Evolutionary conservation across 2,113 vertebrate genomes (phyloP).

Genomic region (Hiodon alosoides): DNA sequence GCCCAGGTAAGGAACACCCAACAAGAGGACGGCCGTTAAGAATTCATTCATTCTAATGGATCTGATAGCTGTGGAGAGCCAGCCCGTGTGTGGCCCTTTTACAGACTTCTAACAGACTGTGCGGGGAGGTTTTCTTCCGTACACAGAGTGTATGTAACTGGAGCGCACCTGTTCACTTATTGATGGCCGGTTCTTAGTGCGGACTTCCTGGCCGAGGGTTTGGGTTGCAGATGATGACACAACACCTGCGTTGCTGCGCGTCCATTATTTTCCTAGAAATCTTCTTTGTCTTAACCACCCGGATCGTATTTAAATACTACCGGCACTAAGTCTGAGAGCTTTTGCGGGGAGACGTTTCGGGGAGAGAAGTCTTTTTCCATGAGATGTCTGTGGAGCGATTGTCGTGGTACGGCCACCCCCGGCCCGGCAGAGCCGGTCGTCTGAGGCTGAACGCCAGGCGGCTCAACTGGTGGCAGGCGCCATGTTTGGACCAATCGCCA

Average conservation of each 20-base stretch:
- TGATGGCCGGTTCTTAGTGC: constrained; percentile 25
- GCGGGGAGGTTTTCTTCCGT: constrained; percentile 14
- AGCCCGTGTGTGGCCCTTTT: not conserved
- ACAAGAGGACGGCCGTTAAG: not conserved
- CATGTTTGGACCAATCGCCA: too few species aligned
- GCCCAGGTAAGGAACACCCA: not conserved
- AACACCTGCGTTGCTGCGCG: constrained; percentile 17
- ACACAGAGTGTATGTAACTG: constrained; percentile 26
- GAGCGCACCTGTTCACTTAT: constrained; percentile 33
- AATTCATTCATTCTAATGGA: not conserved
- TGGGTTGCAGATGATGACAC: constrained; percentile 40
- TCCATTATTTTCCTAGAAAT: not conserved
- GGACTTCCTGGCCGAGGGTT: constrained; percentile 37
- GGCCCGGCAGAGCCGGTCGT: too few species aligned
- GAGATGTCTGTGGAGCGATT: too few species aligned
- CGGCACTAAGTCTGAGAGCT: not conserved
- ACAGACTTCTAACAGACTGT: not conserved
- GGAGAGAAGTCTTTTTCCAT: too few species aligned
- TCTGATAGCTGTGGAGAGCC: not conserved
- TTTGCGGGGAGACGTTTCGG: too few species aligned
- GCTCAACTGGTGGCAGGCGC: too few species aligned
- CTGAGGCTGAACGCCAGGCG: too few species aligned
- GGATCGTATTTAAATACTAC: too few species aligned
- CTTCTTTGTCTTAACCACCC: not conserved
- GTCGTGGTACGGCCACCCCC: too few species aligned